phyloP scores from a whole-genome alignment of 2,888 invertebrate species.

The Scaeva pyrastri region DNA sequence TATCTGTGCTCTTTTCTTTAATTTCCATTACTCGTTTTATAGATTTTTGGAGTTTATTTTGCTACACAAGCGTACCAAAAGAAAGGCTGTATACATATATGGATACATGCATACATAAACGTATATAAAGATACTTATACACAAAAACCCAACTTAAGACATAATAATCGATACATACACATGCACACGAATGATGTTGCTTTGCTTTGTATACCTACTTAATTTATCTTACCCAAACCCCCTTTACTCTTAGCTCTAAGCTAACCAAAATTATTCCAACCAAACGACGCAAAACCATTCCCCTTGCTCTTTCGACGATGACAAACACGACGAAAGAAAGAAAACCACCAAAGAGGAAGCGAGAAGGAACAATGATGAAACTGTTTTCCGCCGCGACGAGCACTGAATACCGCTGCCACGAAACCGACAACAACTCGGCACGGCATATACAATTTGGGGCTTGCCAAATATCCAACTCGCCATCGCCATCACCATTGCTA shows the following conservation, averaged over 20 bases:
- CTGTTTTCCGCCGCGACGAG: constrained; percentile 28
- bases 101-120: constrained; percentile 4
- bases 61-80: background rate
- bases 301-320: background rate
- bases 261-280: constrained; percentile 57
- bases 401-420: background rate
- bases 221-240: constrained; percentile 13
- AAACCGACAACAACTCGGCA: no score
- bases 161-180: background rate
- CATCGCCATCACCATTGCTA: no score
- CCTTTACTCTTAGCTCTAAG: background rate
- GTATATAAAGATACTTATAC: background rate
- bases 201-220: background rate
- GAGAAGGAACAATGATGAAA: constrained; percentile 38
- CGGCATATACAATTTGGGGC: constrained; percentile 51
- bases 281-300: constrained; percentile 62
- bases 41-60: background rate
- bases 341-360: constrained; percentile 6
- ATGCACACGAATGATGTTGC: background rate
- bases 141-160: constrained; percentile 2
- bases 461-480: constrained; percentile 39
- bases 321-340: background rate
- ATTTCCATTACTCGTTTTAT: background rate
- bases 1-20: background rate
- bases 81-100: background rate